Evolutionary conservation across 2,888 invertebrate genomes (phyloP), one percentile per base, ranked within the genome.

Genomic region (Eurytoma adleriae): DNA sequence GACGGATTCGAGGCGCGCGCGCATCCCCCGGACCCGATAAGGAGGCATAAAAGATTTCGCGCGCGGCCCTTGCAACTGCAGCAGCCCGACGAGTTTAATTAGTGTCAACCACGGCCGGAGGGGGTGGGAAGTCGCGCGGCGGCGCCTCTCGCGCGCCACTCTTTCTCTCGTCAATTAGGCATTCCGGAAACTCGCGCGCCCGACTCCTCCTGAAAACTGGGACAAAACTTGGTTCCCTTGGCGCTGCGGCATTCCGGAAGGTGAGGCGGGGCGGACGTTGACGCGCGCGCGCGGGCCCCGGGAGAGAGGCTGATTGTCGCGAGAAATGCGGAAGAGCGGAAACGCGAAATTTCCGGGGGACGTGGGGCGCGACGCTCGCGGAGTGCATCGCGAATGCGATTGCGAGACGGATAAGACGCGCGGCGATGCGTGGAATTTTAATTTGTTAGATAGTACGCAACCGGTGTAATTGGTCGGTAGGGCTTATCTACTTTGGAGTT

Each of bases 151-250:
- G 12, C 57, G 24, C 69, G 16, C 54, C 0, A 18, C 20, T 50
- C 12, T 16, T 18, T 16, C 30, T 18, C 64, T 72, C 80, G 67
- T 74, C 80, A 81, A 81, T 81, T 81, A 81, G 69, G 40, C 40
- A 73, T 73, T 74, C 73, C 73, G 73, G 74, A 78, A 78, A 70
- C 69, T 73, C 40, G 14, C 50, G 12, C 40, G 24, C 68, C 20
- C 54, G 3, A 20, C 20, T 50, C 12, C 20, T 18, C 18, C 30
- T 73, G 78, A 78, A 81, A 81, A 81, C 78, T 81, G 52, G 78
- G 59, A 52, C 80, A 54, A 52, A 78, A 74, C 48, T 66, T 59
- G 67, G 77, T 78, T 73, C 78, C 73, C 78, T 72, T 57, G 76
- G 2, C 12, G 13, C 16, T 18, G 30, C 16, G 27, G 40, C 69